Base-by-base conservation (phyloP, 2,888 invertebrate species). In the Eilema griseolum region DNA sequence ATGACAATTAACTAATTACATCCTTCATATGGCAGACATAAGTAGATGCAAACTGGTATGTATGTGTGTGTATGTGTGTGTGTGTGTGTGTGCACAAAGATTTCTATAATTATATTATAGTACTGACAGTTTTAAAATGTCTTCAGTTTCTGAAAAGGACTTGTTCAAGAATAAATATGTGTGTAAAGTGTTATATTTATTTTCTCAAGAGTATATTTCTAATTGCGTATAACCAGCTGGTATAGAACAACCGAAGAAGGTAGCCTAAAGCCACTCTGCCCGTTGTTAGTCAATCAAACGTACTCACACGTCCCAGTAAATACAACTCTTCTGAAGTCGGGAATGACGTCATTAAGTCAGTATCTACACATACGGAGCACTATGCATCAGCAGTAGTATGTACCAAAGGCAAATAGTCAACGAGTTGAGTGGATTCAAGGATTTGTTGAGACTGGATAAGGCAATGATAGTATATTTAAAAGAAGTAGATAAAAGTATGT, bases 321-420 rank as follows among this genome's bases (percentile, higher is more conserved):
- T 26, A 52, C 52, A 52, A 52, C 52, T 52, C 52, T 52, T 52
- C 10, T 28, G 24, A 16, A 59, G 5, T 16, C 26, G 59, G 59
- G 12, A 66, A 23, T 41, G 59, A 61, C 61, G 31, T 61, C 67
- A 67, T 67, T 67, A 67, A 31, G 33, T 52, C 67, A 52, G 33
- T 33, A 67, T 16, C 24, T 28, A 60, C 26, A 60, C n/a, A 56
- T 16, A 11, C 61, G 16, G 56, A 56, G 5, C 12, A 56, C 24
- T 68, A 52, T 66, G 33, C 46, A 46, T 67, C 26, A 14, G 28
- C 14, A 28, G 46, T 28, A 33, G 24, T 63, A 59, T 68, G 63
- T 65, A 65, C 41, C 46, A 28, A 41, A 41, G 8, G 59, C 59
- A 67, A 67, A 71, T 63, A 71, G 62, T 71, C 33, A 63, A 67